Base-by-base conservation (phyloP, 1,140 invertebrate species). In the Monochamus saltuarius region DNA sequence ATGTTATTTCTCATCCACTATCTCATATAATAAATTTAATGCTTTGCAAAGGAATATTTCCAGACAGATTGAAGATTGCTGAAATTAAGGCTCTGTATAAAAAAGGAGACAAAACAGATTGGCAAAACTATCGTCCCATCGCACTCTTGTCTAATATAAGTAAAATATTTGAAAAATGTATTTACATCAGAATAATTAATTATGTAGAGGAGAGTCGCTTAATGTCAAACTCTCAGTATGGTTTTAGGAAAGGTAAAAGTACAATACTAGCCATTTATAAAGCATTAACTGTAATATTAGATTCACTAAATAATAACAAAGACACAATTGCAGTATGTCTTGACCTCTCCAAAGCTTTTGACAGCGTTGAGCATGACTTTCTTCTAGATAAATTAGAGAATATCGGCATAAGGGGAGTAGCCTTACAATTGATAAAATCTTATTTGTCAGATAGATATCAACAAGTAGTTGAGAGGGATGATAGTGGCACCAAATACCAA, bases 81-180 rank as follows among this genome's bases (percentile, higher is more conserved):
- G 16, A 45, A 11, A 9, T 45, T 7, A 45, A 45, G 16, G 42
- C 42, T 45, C 9, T 45, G 7, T 14, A 45, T 45, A 14, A 45
- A 45, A 45, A 45, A 14, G 42, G 42, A 9, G 16, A 9, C 7
- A 45, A 9, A 45, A 14, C 9, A 11, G 42, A 45, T 11, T 8
- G 16, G 16, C 9, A 45, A 45, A 45, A 38, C 16, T 45, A 45
- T 14, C 9, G 42, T 11, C 42, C 42, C 7, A 14, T 45, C 9
- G 9, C 7, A 45, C 16, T 38, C 7, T 38, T 38, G 42, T 45
- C 42, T 11, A 45, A 45, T 45, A 45, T 45, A 9, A 45, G 42
- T 45, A 14, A 45, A 45, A 45, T 45, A 7, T 45, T 45, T 45
- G 42, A 45, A 45, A 38, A 38, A 38, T 8, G 7, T n/a, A 38